Evolutionary conservation across 1,140 invertebrate species (phyloP).

Genomic region (Ptiloglossa arizonensis): DNA sequence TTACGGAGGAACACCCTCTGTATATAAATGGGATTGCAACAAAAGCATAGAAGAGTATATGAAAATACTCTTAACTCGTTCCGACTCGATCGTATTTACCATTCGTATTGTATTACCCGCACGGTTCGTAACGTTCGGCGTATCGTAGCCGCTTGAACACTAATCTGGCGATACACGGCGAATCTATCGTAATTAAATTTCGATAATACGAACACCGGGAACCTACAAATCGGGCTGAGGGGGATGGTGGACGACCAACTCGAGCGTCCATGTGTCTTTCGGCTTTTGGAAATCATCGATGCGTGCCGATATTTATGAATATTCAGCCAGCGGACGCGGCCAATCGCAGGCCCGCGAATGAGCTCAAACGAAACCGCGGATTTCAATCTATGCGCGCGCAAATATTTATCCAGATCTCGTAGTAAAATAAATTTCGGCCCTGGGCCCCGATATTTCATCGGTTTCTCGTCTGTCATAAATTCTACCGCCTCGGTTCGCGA

Average conservation of each 20-base stretch:
- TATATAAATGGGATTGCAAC: too few species aligned
- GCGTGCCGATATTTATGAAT: slow-evolving; percentile 26
- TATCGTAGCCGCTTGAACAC: not conserved
- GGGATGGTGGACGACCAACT: too few species aligned
- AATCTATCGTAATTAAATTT: slow-evolving; percentile 23
- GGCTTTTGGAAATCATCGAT: not conserved
- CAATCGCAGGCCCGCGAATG: not conserved
- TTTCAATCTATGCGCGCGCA: not conserved
- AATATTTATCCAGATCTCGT: slow-evolving; percentile 35
- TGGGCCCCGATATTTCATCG: not conserved
- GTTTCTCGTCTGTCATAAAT: not conserved
- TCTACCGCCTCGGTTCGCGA: not conserved
- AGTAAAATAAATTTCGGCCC: slow-evolving; percentile 16
- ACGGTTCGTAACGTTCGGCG: not conserved
- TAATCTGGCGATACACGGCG: not conserved
- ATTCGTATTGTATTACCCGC: not conserved
- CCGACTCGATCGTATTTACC: not conserved
- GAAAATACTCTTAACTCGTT: not conserved
- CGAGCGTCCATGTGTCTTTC: not conserved
- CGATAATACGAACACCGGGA: slow-evolving; percentile 4
- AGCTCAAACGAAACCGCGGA: not conserved
- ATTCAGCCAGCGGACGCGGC: not conserved
- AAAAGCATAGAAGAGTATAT: too few species aligned
- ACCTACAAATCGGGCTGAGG: not conserved
- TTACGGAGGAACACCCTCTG: too few species aligned